These are phyloP conservation scores for Caenorhabditis uteleia DNA, from an alignment of 2,888 invertebrate genomes.

Conservation along the genomic window DNA sequence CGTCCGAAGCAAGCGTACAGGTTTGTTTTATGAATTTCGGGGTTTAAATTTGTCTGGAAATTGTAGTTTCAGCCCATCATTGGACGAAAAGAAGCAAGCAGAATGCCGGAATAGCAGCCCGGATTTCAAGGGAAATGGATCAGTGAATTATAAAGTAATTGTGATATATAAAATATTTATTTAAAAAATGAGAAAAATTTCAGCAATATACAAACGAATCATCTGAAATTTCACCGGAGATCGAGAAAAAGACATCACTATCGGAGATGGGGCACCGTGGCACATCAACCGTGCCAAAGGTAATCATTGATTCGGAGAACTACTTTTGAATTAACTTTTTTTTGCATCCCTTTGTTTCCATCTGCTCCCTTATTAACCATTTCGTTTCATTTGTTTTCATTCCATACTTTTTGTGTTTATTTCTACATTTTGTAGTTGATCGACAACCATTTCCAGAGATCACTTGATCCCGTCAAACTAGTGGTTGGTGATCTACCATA, in stretches of 20 bases:
- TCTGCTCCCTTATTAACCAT: neutral
- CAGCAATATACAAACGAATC: slow-evolving; percentile 46
- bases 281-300: slow-evolving; percentile 34
- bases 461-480: slow-evolving; percentile 63
- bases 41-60: neutral
- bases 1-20: slow-evolving; percentile 54
- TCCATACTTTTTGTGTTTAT: slow-evolving; percentile 11
- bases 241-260: slow-evolving; percentile 42
- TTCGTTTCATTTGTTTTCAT: slow-evolving; percentile 3
- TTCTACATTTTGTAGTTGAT: slow-evolving; percentile 11
- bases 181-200: slow-evolving; percentile 4
- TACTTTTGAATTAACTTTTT: slow-evolving; percentile 11
- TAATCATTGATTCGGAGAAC: slow-evolving; percentile 42
- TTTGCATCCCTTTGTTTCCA: slow-evolving; percentile 4
- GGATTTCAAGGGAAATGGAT: slow-evolving; percentile 41
- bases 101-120: slow-evolving; percentile 45
- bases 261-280: slow-evolving; percentile 34
- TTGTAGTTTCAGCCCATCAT: slow-evolving; percentile 24
- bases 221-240: slow-evolving; percentile 36
- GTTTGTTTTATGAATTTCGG: slow-evolving; percentile 2
- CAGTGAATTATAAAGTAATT: slow-evolving; percentile 42
- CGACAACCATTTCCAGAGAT: slow-evolving; percentile 51
- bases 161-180: neutral
- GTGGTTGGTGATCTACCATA: slow-evolving; percentile 66
- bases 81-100: slow-evolving; percentile 48